These are phyloP conservation scores for Beroe ovata DNA, from an alignment of 37 sponge, comb jelly and placozoan species.

Conservation along the genomic window DNA sequence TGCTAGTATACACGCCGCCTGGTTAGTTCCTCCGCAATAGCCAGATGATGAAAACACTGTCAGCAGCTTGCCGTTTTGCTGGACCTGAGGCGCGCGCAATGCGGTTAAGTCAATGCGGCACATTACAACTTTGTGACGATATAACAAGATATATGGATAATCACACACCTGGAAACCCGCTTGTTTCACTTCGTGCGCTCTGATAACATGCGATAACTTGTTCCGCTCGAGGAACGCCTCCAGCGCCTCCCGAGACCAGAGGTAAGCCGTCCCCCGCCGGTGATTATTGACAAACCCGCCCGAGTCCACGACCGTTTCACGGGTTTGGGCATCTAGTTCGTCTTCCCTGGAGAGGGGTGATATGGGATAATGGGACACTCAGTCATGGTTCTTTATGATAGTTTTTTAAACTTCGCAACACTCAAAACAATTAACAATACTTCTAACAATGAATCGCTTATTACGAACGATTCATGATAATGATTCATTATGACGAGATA, in stretches of 20 bases:
- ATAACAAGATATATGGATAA: too few species aligned
- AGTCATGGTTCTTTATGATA: too few species aligned
- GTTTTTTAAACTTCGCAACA: too few species aligned
- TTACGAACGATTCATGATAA: too few species aligned
- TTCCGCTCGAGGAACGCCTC: conserved; percentile 78
- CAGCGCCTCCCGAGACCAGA: conserved; percentile 84
- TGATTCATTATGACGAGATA: too few species aligned
- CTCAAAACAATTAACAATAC: too few species aligned
- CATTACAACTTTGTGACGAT: neutral
- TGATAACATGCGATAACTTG: conserved; percentile 86
- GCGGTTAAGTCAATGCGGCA: neutral
- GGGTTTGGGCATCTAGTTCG: conserved; percentile 69
- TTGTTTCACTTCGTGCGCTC: conserved; percentile 91
- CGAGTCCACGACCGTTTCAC: conserved; percentile 68
- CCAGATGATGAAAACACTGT: conserved; percentile 95
- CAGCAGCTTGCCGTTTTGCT: conserved; percentile 87
- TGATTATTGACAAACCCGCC: conserved; percentile 83
- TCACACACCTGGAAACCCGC: conserved; percentile 85
- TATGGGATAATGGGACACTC: too few species aligned
- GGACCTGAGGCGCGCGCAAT: conserved; percentile 74
- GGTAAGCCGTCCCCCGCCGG: conserved; percentile 83
- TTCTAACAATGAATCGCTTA: too few species aligned
- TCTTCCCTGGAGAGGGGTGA: conserved; percentile 67
- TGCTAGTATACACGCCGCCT: conserved; percentile 92
- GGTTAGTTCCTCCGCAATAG: conserved; percentile 92